These are phyloP conservation scores for Montifringilla adamsi DNA, from an alignment of 2,113 vertebrate species.

Conservation along the genomic window DNA sequence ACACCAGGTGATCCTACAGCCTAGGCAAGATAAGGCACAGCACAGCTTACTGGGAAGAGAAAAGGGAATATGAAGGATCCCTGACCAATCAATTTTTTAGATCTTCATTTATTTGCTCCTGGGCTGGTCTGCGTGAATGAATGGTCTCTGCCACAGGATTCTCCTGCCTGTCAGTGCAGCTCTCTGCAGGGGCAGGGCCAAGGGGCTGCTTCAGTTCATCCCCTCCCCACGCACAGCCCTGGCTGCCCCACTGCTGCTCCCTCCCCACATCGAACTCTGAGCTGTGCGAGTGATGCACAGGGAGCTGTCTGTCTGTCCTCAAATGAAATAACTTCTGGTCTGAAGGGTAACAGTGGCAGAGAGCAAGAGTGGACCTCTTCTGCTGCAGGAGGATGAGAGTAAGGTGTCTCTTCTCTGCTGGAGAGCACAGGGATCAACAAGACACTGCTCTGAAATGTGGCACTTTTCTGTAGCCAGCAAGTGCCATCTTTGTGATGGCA, in stretches of 20 bases:
- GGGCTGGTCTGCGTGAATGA: neutral
- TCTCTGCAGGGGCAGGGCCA: neutral
- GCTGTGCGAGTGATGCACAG: neutral
- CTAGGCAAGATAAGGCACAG: neutral
- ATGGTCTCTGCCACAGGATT: neutral
- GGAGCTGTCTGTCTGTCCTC: neutral
- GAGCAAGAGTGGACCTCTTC: neutral
- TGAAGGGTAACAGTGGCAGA: neutral
- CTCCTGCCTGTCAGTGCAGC: neutral
- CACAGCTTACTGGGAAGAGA: neutral
- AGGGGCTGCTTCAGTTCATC: neutral
- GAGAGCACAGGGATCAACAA: neutral
- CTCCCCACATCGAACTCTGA: fast-evolving
- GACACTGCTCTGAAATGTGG: neutral
- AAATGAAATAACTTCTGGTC: neutral
- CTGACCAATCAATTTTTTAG: neutral
- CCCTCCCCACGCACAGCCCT: neutral
- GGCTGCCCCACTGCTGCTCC: neutral
- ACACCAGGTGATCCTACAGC: neutral
- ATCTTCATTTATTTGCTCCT: neutral
- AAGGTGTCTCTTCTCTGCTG: neutral
- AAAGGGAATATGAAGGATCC: neutral
- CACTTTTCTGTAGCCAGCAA: neutral
- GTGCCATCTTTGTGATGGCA: neutral
- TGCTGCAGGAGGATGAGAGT: neutral